Evolutionary conservation across 2,797 vertebrate species (phyloP).

Genomic region (Phalloptychus januarius): DNA sequence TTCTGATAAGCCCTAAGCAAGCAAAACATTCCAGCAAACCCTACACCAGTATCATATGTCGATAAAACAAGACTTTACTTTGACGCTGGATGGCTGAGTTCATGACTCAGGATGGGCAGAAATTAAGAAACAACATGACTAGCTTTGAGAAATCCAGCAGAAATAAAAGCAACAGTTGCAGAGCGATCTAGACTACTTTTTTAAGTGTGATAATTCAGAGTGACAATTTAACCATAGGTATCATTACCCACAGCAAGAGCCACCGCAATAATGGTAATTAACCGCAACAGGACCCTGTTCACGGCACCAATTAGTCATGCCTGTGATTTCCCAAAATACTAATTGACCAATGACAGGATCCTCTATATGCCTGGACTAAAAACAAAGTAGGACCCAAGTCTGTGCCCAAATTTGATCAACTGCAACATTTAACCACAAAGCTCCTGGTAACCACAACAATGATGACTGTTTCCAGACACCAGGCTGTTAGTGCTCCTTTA

Average conservation of each 20-base stretch:
- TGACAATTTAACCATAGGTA: constrained; percentile 78
- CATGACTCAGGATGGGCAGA: constrained; percentile 46
- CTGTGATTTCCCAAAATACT: constrained; percentile 79
- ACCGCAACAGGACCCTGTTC: constrained; percentile 69
- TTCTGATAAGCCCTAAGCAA: constrained; percentile 77
- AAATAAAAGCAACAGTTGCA: constrained; percentile 21
- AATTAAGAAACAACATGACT: constrained; percentile 22
- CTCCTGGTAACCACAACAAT: constrained; percentile 54
- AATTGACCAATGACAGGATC: constrained; percentile 74
- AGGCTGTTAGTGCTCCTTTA: constrained; percentile 51
- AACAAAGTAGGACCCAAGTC: constrained; percentile 55
- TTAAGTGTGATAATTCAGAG: constrained; percentile 52
- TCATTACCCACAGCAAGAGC: constrained; percentile 67
- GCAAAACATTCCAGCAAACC: constrained; percentile 75
- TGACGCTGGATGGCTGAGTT: constrained; percentile 62
- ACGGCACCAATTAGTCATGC: constrained; percentile 77
- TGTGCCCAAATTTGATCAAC: constrained; percentile 66
- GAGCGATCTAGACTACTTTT: constrained; percentile 25
- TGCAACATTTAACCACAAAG: constrained; percentile 59
- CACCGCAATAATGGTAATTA: constrained; percentile 74
- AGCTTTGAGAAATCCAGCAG: constrained; percentile 19
- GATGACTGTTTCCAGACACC: constrained; percentile 56
- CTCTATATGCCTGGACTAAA: constrained; percentile 65
- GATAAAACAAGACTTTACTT: constrained; percentile 74
- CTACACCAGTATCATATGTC: constrained; percentile 74